A percentile compares a stretch with the other conserved stretches of the same genome.
These are phyloP conservation scores for Ceryle rudis DNA, from an alignment of 2,797 vertebrate genomes.

Conservation along the genomic window DNA sequence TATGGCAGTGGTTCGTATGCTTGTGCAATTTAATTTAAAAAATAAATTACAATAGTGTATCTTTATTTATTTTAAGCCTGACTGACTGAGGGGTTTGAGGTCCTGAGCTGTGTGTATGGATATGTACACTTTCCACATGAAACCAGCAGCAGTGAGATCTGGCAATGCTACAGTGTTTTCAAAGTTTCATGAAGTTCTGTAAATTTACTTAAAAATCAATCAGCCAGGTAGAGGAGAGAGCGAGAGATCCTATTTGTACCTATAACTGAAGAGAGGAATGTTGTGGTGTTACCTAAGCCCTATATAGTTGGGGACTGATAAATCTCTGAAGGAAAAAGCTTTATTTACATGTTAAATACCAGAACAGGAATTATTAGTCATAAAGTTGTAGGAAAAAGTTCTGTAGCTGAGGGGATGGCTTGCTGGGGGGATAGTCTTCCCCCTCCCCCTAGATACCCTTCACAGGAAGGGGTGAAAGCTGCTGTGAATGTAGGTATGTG, in stretches of 20 bases:
- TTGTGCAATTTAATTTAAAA: not conserved
- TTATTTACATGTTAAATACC: not conserved
- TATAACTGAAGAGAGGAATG: not conserved
- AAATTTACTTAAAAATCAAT: not conserved
- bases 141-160: not conserved
- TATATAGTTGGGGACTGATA: fast-evolving
- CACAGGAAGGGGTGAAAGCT: not conserved
- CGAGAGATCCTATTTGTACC: not conserved
- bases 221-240: not conserved
- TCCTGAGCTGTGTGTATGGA: not conserved
- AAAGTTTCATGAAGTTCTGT: not conserved
- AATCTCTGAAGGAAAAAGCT: not conserved
- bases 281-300: not conserved
- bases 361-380: not conserved
- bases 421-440: not conserved
- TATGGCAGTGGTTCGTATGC: not conserved
- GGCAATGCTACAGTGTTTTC: not conserved
- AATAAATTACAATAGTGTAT: too few species aligned
- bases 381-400: not conserved
- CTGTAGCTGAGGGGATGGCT: not conserved
- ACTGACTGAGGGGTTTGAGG: not conserved
- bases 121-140: not conserved
- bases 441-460: not conserved
- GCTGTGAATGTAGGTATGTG: not conserved
- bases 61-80: not conserved